phyloP scores from a whole-genome alignment of 2,797 vertebrate genomes.

The Pantherophis alleghaniensis region DNA sequence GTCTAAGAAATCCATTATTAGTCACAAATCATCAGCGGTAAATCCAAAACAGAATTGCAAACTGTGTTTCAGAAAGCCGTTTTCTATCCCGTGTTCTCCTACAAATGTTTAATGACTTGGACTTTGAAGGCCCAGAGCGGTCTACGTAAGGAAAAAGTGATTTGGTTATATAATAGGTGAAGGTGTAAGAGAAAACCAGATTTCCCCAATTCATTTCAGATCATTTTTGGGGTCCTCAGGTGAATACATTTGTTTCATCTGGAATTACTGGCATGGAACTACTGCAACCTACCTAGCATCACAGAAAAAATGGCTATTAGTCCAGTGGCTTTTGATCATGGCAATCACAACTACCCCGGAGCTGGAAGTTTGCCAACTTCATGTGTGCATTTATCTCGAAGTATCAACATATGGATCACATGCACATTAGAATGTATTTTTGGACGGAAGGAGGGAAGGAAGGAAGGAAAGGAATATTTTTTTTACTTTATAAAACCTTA shows the following conservation, averaged over 20 bases:
- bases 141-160: neutral
- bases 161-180: neutral
- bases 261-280: neutral
- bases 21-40: neutral
- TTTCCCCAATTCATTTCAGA: neutral
- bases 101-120: neutral
- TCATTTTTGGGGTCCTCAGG: neutral
- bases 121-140: neutral
- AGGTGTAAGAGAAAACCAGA: neutral
- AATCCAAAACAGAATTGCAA: neutral
- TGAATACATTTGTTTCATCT: neutral
- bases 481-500: neutral
- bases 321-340: neutral
- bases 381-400: neutral
- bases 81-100: neutral
- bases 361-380: neutral
- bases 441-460: neutral
- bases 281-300: neutral
- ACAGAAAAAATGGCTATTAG: neutral
- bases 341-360: neutral
- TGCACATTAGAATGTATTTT: neutral
- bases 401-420: neutral
- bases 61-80: neutral
- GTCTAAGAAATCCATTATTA: neutral
- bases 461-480: neutral